These are phyloP conservation scores for Eledone cirrhosa DNA, from an alignment of 2,888 invertebrate species.

Conservation along the genomic window DNA sequence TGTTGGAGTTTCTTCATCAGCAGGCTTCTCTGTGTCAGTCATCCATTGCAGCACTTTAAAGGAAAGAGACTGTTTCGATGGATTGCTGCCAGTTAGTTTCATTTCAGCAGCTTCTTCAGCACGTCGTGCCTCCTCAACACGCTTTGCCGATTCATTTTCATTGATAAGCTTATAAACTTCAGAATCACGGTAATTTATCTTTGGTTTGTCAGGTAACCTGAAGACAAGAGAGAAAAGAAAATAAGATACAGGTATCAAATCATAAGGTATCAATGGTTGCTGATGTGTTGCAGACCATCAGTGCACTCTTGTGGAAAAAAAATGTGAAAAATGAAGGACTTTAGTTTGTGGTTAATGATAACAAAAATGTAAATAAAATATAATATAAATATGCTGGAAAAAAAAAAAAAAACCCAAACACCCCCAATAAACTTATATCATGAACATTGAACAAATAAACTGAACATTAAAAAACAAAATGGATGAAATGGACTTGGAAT, in stretches of 20 bases:
- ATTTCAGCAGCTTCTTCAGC: slow-evolving; percentile 12
- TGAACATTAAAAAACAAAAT: no score
- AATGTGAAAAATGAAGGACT: no score
- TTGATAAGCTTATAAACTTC: slow-evolving; percentile 17
- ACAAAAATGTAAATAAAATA: no score
- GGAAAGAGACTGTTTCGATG: slow-evolving; percentile 15
- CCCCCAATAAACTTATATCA: no score
- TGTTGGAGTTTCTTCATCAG: not conserved
- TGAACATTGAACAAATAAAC: no score
- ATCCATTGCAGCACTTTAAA: slow-evolving; percentile 28
- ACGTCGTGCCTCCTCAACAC: slow-evolving; percentile 6
- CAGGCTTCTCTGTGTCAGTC: slow-evolving; percentile 22
- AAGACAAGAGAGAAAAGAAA: not conserved
- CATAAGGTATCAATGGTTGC: no score
- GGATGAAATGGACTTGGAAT: no score
- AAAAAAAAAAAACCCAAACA: no score
- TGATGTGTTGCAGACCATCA: no score
- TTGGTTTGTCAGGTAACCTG: slow-evolving; percentile 22
- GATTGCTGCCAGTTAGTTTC: not conserved
- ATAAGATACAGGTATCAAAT: not conserved
- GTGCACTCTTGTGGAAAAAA: no score
- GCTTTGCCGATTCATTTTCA: slow-evolving; percentile 13
- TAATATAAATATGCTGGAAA: no score
- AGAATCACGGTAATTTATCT: slow-evolving; percentile 8
- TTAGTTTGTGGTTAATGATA: no score